These are phyloP conservation scores for Phthorimaea operculella DNA, from an alignment of 1,140 invertebrate species.

Conservation along the genomic window DNA sequence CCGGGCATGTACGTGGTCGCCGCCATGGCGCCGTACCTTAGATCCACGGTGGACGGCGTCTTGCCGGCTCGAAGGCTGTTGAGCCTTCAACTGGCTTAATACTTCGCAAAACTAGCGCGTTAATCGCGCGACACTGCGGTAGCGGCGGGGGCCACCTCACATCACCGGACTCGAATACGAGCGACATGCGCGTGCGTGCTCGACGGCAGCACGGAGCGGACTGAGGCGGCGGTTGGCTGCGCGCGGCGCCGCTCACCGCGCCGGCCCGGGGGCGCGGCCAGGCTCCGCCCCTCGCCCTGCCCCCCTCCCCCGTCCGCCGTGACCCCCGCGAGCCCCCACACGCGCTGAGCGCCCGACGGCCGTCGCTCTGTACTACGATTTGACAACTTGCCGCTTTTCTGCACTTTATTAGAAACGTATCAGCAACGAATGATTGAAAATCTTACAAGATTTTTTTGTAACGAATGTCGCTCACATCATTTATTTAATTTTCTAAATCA, in stretches of 20 bases:
- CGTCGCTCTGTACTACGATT: not conserved
- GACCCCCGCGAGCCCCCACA: not conserved
- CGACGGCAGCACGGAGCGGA: slow-evolving; percentile 59
- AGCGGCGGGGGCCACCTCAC: slow-evolving; percentile 65
- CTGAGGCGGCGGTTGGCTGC: slow-evolving; percentile 50
- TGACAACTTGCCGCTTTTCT: not conserved
- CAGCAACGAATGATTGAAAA: too few relatives aligned
- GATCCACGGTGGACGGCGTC: slow-evolving; percentile 72
- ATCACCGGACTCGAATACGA: slow-evolving; percentile 53
- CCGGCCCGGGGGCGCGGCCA: slow-evolving; percentile 23
- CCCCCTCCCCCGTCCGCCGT: not conserved
- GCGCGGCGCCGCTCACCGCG: slow-evolving; percentile 38
- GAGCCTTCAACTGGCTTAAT: slow-evolving; percentile 61
- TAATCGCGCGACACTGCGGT: slow-evolving; percentile 66
- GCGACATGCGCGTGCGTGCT: slow-evolving; percentile 67
- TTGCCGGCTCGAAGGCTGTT: slow-evolving; percentile 72
- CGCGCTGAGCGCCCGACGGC: not conserved
- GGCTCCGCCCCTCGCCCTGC: slow-evolving; percentile 17
- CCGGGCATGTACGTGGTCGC: slow-evolving; percentile 85
- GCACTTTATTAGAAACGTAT: not conserved
- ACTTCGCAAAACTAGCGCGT: slow-evolving; percentile 56
- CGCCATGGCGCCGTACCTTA: slow-evolving; percentile 79
- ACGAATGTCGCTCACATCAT: too few relatives aligned
- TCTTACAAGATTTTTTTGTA: too few relatives aligned
- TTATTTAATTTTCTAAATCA: too few relatives aligned